These are phyloP conservation scores for Parnassius smintheus DNA, from an alignment of 2,888 invertebrate genomes.

Conservation along the genomic window DNA sequence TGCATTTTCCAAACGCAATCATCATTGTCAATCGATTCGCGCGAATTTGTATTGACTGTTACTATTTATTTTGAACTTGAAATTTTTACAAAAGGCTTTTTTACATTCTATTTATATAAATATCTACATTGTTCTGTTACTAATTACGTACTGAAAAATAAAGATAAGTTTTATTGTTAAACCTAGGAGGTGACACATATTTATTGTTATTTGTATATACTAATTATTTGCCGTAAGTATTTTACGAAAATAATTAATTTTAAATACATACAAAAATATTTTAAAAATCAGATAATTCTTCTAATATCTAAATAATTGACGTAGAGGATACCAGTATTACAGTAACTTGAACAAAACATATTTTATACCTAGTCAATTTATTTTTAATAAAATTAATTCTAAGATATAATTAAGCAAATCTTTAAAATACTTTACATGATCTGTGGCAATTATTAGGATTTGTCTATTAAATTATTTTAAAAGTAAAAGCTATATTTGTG, in stretches of 20 bases:
- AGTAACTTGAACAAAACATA: not conserved
- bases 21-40: not conserved
- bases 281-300: not conserved
- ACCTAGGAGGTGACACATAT: conserved; percentile 64
- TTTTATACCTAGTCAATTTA: conserved; percentile 8
- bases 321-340: too few species aligned
- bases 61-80: not conserved
- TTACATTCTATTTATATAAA: not conserved
- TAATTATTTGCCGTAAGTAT: not conserved
- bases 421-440: not conserved
- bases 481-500: conserved; percentile 10
- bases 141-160: not conserved
- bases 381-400: conserved; percentile 3
- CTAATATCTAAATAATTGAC: not conserved
- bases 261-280: too few species aligned
- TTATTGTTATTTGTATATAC: not conserved
- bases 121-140: not conserved
- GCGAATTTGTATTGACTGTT: not conserved
- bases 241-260: too few species aligned
- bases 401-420: not conserved
- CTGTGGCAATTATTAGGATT: not conserved
- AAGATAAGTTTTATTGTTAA: conserved; percentile 21
- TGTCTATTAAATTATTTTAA: not conserved
- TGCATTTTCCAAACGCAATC: not conserved
- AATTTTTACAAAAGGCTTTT: conserved; percentile 6